These are phyloP conservation scores for Philaethria dido DNA, from an alignment of 2,888 invertebrate species.

Conservation along the genomic window DNA sequence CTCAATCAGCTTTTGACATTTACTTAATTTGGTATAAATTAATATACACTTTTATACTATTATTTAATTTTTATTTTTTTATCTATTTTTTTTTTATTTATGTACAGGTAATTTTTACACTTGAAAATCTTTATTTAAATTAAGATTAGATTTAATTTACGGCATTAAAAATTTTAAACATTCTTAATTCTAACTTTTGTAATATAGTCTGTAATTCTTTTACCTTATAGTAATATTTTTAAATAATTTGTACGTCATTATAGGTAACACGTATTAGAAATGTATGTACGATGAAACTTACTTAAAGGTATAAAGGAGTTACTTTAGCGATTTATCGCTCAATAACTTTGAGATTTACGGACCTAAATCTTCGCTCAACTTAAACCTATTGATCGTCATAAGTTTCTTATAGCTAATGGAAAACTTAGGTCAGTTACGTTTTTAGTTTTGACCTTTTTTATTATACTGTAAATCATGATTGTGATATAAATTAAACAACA, in stretches of 20 bases:
- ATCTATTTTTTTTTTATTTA: neutral
- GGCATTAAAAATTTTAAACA: neutral
- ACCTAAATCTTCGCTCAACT: constrained; percentile 11
- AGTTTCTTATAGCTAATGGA: constrained; percentile 11
- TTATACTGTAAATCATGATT: neutral
- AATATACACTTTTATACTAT: neutral
- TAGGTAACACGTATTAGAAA: constrained; percentile 11
- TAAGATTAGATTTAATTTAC: neutral
- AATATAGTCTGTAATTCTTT: neutral
- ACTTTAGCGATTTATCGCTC: constrained; percentile 23
- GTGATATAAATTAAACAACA: neutral
- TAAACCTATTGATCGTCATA: constrained; percentile 19
- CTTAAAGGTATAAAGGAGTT: constrained; percentile 19
- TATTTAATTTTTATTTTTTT: neutral
- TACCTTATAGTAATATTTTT: constrained; percentile 2
- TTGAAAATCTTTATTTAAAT: neutral
- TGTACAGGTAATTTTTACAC: neutral
- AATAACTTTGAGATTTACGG: constrained; percentile 18
- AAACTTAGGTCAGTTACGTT: constrained; percentile 22
- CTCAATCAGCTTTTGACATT: constrained; percentile 56
- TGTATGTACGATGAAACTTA: constrained; percentile 20
- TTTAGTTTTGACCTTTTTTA: constrained; percentile 11
- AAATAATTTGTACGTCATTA: constrained; percentile 9
- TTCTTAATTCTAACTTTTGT: too few species aligned
- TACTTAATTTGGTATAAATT: constrained; percentile 29